Conservation (phyloP, 2,113 vertebrate genomes). For the Malaclemys terrapin region DNA sequence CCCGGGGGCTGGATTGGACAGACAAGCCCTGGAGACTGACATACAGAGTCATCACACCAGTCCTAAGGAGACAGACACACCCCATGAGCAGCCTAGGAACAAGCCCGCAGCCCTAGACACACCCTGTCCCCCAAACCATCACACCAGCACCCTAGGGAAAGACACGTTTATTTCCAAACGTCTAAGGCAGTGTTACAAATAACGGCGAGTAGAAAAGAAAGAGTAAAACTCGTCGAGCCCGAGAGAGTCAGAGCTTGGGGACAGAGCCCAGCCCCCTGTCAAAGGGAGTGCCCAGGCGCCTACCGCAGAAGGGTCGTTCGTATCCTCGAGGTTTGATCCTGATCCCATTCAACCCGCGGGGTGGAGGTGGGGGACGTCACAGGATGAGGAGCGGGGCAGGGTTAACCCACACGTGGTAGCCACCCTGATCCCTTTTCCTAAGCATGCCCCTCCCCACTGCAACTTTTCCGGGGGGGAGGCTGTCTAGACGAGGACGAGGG, state of each 20-base stretch:
- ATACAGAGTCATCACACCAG: background rate
- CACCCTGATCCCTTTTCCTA: too few species aligned
- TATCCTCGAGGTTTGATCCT: background rate
- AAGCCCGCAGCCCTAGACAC: background rate
- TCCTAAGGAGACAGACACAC: too few species aligned
- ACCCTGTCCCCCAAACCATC: background rate
- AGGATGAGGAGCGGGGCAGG: too few species aligned
- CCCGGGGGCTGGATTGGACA: background rate
- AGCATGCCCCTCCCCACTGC: too few species aligned
- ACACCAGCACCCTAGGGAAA: background rate
- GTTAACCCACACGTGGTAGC: background rate
- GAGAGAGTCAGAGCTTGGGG: background rate
- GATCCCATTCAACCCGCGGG: background rate
- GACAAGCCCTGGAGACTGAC: background rate
- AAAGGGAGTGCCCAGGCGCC: background rate
- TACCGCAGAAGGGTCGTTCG: background rate
- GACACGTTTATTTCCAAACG: conserved; percentile 62
- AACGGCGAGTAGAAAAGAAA: conserved; percentile 43
- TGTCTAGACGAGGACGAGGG: background rate
- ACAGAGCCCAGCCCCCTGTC: background rate
- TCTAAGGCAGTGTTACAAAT: conserved; percentile 48
- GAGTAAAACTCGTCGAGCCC: conserved; percentile 14
- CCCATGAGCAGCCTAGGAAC: background rate
- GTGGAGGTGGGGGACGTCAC: too few species aligned
- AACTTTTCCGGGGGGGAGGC: background rate